phyloP scores from a whole-genome alignment of 2,888 invertebrate genomes.

The Ferrisia virgata region DNA sequence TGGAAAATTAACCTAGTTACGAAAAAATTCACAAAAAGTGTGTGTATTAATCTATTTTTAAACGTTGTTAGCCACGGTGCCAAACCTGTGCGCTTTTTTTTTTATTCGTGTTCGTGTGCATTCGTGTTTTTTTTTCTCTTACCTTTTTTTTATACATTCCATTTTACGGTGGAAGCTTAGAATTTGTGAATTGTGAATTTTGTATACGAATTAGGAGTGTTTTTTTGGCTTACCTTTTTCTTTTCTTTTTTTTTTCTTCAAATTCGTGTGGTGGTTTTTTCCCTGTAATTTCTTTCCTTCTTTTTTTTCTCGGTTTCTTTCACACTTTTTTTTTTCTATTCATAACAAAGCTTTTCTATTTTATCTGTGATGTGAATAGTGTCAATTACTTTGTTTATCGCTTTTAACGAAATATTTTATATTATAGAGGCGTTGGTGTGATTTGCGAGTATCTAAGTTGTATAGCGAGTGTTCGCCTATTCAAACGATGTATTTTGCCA shows the following conservation, averaged over 20 bases:
- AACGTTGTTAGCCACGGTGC: background rate
- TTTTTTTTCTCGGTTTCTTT: background rate
- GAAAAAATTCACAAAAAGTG: background rate
- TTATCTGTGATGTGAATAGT: conserved; percentile 33
- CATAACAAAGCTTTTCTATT: conserved; percentile 15
- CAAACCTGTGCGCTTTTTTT: background rate
- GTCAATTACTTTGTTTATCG: conserved; percentile 29
- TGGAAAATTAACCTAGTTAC: background rate
- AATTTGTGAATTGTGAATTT: conserved; percentile 20
- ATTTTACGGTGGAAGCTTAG: conserved; percentile 1
- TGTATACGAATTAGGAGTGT: conserved; percentile 10
- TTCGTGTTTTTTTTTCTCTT: background rate
- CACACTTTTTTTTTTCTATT: background rate
- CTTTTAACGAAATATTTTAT: conserved; percentile 19
- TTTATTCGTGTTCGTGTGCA: background rate
- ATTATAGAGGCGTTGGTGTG: conserved; percentile 1
- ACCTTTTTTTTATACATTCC: conserved; percentile 4
- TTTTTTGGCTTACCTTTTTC: background rate
- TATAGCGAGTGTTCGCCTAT: background rate
- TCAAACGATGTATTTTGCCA: background rate
- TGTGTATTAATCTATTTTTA: background rate
- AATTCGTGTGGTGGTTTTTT: background rate
- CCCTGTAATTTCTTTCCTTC: background rate
- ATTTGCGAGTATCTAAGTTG: background rate
- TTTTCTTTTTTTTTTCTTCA: background rate